Percentiles rank a stretch among this genome's conserved stretches.
These are phyloP conservation scores for Spisula subtruncata DNA, from an alignment of 2,888 invertebrate genomes.

Conservation along the genomic window DNA sequence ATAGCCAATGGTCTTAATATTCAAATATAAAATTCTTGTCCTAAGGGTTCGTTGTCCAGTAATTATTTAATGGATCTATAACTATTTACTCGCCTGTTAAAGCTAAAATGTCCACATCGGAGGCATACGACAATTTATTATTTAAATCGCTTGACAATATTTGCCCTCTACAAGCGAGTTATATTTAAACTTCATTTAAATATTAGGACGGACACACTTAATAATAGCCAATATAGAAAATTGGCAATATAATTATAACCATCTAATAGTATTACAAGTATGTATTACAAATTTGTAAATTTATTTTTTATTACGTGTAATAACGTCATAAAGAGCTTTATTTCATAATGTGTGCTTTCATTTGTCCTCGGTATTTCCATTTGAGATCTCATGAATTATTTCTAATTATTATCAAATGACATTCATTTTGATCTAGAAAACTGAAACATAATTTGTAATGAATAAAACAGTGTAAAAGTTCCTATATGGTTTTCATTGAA, in stretches of 20 bases:
- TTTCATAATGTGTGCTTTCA: background rate
- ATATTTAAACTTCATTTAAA: background rate
- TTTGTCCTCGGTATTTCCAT: background rate
- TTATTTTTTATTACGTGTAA: background rate
- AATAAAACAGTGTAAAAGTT: no score
- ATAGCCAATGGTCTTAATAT: background rate
- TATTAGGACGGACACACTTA: background rate
- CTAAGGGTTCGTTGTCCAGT: background rate
- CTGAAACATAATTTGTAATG: no score
- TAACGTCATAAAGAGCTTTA: background rate
- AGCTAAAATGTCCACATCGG: slow-evolving; percentile 22
- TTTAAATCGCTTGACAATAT: background rate
- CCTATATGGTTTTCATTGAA: no score
- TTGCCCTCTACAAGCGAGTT: background rate
- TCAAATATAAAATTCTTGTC: background rate
- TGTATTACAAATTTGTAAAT: background rate
- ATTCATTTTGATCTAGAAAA: background rate
- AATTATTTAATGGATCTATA: background rate
- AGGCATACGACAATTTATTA: background rate
- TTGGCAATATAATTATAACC: background rate
- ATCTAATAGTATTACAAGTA: background rate
- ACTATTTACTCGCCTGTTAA: background rate
- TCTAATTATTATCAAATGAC: background rate
- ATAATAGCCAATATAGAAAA: background rate
- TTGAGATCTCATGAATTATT: background rate